These are phyloP conservation scores for Lasioglossum villosulum DNA, from an alignment of 2,888 invertebrate genomes.

Conservation along the genomic window DNA sequence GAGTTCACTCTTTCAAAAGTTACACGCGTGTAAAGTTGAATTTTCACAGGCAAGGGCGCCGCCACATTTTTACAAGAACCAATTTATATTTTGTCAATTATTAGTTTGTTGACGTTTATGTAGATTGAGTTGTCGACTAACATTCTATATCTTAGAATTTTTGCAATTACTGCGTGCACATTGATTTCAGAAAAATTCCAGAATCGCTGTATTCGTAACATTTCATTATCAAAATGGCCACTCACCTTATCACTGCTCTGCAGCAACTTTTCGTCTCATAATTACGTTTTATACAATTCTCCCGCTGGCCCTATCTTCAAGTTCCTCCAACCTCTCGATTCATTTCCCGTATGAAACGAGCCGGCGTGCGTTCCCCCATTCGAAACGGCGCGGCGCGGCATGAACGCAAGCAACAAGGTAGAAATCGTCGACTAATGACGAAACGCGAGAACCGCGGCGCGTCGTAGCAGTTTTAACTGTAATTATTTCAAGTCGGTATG, in stretches of 20 bases:
- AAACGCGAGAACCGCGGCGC: neutral
- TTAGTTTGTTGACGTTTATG: neutral
- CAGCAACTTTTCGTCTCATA: neutral
- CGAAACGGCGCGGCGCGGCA: constrained; percentile 14
- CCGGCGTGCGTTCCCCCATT: neutral
- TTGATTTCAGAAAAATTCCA: neutral
- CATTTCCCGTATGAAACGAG: constrained; percentile 27
- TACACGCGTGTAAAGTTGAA: too few relatives aligned
- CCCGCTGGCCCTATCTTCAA: neutral
- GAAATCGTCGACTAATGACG: constrained; percentile 18
- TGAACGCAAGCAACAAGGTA: constrained; percentile 4
- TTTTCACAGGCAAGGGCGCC: too few relatives aligned
- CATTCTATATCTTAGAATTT: neutral
- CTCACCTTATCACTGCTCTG: neutral
- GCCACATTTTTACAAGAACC: too few relatives aligned
- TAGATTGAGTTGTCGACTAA: neutral
- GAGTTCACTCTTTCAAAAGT: too few relatives aligned
- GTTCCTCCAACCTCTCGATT: neutral
- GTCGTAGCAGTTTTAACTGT: neutral
- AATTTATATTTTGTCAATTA: neutral
- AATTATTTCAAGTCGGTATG: neutral
- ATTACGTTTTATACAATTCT: neutral
- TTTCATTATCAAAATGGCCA: neutral
- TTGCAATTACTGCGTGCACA: neutral
- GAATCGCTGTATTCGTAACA: neutral